These are phyloP conservation scores for Heliocidaris tuberculata DNA, from an alignment of 35 echinoderm and acorn worm species.

Conservation along the genomic window DNA sequence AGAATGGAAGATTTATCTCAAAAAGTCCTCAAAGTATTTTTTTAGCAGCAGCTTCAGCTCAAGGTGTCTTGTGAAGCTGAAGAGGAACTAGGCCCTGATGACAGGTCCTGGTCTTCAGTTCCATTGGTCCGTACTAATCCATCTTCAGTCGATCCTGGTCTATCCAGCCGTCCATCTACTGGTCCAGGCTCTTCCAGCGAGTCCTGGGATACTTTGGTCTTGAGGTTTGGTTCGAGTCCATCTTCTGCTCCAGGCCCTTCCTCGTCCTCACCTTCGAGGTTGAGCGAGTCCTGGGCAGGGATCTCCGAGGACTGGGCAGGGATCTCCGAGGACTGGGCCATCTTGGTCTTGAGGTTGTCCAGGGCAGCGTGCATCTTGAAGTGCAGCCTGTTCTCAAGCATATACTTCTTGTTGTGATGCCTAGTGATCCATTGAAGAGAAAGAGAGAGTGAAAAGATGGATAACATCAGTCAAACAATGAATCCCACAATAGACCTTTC, in stretches of 20 bases:
- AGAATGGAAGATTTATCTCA: no score
- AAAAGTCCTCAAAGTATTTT: background rate
- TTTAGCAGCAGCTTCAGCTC: background rate
- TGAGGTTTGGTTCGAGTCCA: background rate
- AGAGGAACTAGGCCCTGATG: background rate
- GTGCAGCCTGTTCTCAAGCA: conserved; percentile 84
- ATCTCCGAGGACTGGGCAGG: background rate
- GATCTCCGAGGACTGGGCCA: conserved; percentile 16
- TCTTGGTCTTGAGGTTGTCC: conserved; percentile 65
- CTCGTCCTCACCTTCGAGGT: conserved; percentile 30
- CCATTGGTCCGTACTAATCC: background rate
- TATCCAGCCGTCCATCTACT: background rate
- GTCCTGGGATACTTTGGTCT: conserved; percentile 1
- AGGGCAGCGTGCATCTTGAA: conserved; percentile 89
- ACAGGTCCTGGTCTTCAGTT: background rate
- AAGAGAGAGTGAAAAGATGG: background rate
- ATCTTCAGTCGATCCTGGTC: background rate
- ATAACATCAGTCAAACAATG: no score
- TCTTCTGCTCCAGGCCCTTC: conserved; percentile 20
- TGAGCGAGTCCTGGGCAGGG: background rate
- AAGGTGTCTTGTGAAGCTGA: background rate
- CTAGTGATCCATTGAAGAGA: conserved; percentile 23
- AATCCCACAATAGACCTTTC: no score
- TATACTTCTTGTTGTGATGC: conserved; percentile 83
- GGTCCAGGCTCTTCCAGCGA: background rate